A percentile compares a stretch with the other conserved stretches of the same genome.
These are phyloP conservation scores for Knipowitschia caucasica DNA, from an alignment of 2,797 vertebrate genomes.

Conservation along the genomic window DNA sequence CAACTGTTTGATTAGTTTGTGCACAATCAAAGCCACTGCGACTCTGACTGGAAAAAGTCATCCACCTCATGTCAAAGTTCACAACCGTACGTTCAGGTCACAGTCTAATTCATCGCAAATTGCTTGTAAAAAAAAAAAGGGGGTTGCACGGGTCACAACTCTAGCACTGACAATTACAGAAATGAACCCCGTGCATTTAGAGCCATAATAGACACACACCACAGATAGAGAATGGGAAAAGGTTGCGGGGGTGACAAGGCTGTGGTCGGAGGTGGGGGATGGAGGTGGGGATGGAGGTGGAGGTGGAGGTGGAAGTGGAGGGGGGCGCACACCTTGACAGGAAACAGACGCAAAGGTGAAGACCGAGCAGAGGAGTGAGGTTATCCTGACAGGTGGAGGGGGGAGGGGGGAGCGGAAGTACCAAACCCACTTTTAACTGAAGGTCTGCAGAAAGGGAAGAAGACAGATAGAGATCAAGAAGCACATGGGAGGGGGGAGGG, in stretches of 20 bases:
- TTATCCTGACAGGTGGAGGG: slow-evolving; percentile 62
- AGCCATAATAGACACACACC: slow-evolving; percentile 52
- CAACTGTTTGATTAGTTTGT: neutral
- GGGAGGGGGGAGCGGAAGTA: slow-evolving; percentile 49
- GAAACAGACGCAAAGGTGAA: slow-evolving; percentile 70
- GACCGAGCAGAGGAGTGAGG: slow-evolving; percentile 63
- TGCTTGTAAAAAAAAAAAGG: neutral
- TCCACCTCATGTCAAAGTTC: neutral
- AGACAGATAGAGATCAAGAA: slow-evolving; percentile 60
- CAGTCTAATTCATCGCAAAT: slow-evolving; percentile 9
- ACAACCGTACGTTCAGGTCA: neutral
- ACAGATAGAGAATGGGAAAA: slow-evolving; percentile 52
- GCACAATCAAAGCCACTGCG: neutral
- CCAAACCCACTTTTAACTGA: slow-evolving; percentile 69
- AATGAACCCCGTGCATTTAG: slow-evolving; percentile 48
- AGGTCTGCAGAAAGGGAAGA: slow-evolving; percentile 29
- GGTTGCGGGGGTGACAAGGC: slow-evolving; percentile 50
- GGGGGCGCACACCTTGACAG: slow-evolving; percentile 69
- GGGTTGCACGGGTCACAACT: slow-evolving; percentile 30
- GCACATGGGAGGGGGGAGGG: slow-evolving; percentile 71
- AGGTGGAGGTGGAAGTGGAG: neutral
- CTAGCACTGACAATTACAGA: slow-evolving; percentile 35
- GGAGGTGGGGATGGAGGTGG: too few species aligned
- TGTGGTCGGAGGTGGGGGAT: slow-evolving; percentile 24
- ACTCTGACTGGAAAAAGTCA: neutral